Evolutionary conservation across 2,113 vertebrate species (phyloP).

Genomic region (human): GRCh38 chr22:22321501-22322000

Average conservation of each 20-base stretch:
- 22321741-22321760: not conserved
- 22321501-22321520: not conserved
- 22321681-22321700: not conserved
- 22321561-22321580: not conserved
- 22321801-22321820: not conserved
- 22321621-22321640: not conserved
- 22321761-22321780: not conserved
- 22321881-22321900: not conserved
- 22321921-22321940: not conserved
- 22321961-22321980: not conserved
- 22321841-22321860: accelerated
- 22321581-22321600: not conserved
- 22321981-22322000: not conserved
- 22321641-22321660: not conserved
- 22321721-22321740: not conserved
- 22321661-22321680: not conserved
- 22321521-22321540: not conserved
- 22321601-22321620: not conserved
- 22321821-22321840: accelerated
- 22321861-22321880: not conserved
- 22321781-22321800: not conserved
- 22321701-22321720: not conserved
- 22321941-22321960: not conserved
- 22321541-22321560: not conserved
- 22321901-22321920: not conserved